Evolutionary conservation across 2,797 vertebrate genomes (phyloP).

Genomic region (Chiroxiphia lanceolata): DNA sequence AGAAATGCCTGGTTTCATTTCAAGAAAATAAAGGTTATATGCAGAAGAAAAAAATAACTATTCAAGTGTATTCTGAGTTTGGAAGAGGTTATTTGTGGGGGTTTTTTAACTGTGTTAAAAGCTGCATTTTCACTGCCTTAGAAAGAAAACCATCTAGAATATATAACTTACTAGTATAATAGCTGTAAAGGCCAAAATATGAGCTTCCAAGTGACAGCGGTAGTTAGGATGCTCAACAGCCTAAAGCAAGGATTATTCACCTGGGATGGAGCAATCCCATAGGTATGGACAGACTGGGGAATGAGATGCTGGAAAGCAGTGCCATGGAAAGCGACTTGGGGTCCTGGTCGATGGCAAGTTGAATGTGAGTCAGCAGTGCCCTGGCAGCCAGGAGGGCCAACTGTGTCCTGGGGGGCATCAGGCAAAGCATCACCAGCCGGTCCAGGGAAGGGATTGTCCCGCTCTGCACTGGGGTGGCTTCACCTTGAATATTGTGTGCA

Average conservation of each 20-base stretch:
- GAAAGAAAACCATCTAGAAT: not conserved
- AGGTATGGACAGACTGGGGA: not conserved
- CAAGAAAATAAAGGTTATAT: not conserved
- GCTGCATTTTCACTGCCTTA: not conserved
- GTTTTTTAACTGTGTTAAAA: not conserved
- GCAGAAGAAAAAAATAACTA: not conserved
- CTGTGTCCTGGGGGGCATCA: rapidly evolving
- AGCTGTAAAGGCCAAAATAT: not conserved
- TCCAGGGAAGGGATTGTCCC: not conserved
- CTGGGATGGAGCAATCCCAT: not conserved
- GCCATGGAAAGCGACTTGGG: not conserved
- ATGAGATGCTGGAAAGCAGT: not conserved
- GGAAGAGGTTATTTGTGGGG: not conserved
- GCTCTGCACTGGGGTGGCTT: rapidly evolving
- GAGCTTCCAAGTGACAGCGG: not conserved
- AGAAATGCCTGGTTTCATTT: not conserved
- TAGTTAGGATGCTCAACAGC: not conserved
- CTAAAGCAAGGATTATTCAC: not conserved
- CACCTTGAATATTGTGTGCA: not conserved
- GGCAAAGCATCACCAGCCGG: rapidly evolving
- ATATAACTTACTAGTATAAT: not conserved
- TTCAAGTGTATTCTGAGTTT: not conserved
- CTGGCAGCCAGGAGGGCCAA: not conserved
- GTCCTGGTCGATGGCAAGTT: rapidly evolving
- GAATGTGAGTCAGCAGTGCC: not conserved